Conservation (phyloP, 92 coral and sea anemone genomes). For the Virgularia gustaviana region DNA sequence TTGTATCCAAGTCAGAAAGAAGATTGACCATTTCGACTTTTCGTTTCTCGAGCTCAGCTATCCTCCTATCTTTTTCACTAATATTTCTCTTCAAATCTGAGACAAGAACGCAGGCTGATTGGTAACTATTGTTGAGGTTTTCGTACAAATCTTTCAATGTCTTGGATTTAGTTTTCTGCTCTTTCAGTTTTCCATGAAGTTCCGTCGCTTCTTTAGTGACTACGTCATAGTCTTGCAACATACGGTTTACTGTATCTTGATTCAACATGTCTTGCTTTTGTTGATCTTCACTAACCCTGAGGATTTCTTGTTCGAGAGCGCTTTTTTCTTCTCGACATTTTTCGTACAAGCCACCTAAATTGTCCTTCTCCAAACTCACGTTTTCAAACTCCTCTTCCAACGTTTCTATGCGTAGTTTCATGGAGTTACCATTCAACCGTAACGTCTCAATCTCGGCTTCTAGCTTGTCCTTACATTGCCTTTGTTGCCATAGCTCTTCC, state of each 20-base stretch:
- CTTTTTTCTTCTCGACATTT: neutral
- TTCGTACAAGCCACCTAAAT: conserved; percentile 6
- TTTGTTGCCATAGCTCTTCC: conserved; percentile 19
- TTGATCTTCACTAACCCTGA: neutral
- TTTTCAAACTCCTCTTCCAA: conserved; percentile 28
- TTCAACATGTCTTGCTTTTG: neutral
- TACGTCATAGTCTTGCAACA: neutral
- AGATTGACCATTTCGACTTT: conserved; percentile 1
- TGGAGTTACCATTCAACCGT: conserved; percentile 20
- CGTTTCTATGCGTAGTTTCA: conserved; percentile 29
- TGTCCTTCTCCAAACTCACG: neutral
- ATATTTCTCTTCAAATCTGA: conserved; percentile 17
- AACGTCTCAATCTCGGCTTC: conserved; percentile 24
- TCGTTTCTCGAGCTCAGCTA: conserved; percentile 8
- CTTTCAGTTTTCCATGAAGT: neutral
- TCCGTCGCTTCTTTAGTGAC: neutral
- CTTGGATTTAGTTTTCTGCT: neutral
- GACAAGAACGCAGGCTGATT: neutral
- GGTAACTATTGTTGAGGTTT: neutral
- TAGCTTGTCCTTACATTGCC: neutral
- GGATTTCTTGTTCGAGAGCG: neutral
- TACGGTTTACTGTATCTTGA: conserved; percentile 7
- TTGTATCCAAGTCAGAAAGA: conserved; percentile 21
- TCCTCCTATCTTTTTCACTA: conserved; percentile 8
- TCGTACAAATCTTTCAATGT: neutral